Base-by-base conservation (phyloP, 2,113 vertebrate genomes). In the Epinephelus lanceolatus region DNA sequence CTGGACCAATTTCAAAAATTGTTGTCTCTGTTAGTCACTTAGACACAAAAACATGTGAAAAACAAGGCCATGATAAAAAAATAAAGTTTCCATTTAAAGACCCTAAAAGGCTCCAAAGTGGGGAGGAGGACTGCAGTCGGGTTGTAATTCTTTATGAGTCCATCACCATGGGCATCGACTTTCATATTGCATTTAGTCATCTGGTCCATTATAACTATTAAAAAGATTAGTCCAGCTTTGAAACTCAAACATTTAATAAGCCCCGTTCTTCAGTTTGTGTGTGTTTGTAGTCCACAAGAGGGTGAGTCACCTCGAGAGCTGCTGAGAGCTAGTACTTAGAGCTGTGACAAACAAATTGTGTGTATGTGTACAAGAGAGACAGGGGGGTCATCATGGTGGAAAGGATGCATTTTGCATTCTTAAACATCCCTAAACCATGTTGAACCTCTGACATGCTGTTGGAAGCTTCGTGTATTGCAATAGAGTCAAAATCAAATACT, bases 241-340 rank as follows among this genome's bases (percentile, higher is more conserved):
- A 67, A 72, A 78, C 47, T 27, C 13, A 60, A 56, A 57, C 42
- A 60, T 69, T 65, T 40, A 47, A 67, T 30, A 59, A 25, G 59
- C 59, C 2, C 0, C 56, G 12, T 55, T 25, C 47, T 47, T 57
- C 75, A 27, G 45, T 53, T 67, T 82, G 52, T 70, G 63, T 51
- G 65, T 79, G 62, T 83, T 88, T 71, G 57, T 61, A n/a, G 69
- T 85, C 57, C 52, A 56, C 76, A 76, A 76, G 57, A 77, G 69
- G 55, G 52, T 86, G 76, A 83, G 18, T 80, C 68, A 81, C 21
- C 30, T 12, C 1, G 18, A 85, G 74, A 71, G 67, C 80, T 51
- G 47, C 70, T 67, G 57, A 84, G 77, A 73, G 81, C 49, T 25
- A 18, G 55, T 63, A 65, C 71, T 82, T 33, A 76, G 0, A 74